phyloP scores from a whole-genome alignment of 2,113 vertebrate species.

The Eptesicus fuscus region DNA sequence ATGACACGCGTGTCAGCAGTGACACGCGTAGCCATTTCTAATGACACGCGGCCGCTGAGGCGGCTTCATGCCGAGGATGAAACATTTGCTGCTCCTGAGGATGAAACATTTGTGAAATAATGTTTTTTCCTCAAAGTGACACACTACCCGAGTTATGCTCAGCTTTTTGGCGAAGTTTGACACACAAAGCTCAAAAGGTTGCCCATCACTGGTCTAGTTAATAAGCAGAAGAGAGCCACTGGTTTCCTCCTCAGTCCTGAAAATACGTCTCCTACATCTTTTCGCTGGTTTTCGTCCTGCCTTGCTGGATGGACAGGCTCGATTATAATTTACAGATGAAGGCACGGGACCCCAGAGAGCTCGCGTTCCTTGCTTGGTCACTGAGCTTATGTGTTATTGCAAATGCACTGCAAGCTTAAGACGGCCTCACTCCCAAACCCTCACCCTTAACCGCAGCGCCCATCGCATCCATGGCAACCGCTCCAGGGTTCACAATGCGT shows the following conservation, averaged over 20 bases:
- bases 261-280: neutral
- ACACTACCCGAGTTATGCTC: no score
- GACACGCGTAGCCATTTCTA: no score
- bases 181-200: no score
- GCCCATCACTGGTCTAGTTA: no score
- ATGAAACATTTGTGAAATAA: no score
- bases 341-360: neutral
- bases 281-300: neutral
- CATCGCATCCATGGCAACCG: neutral
- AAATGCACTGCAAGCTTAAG: accelerated
- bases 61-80: no score
- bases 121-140: no score
- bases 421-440: neutral
- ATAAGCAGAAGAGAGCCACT: neutral
- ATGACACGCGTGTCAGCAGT: no score
- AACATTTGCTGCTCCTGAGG: no score
- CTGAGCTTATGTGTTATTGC: neutral
- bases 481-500: neutral
- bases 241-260: neutral
- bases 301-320: neutral
- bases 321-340: neutral
- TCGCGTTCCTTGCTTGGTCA: neutral
- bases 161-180: no score
- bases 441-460: neutral
- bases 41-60: no score